Evolutionary conservation across 2,113 vertebrate species (phyloP).

Genomic region (Corvus moneduloides): DNA sequence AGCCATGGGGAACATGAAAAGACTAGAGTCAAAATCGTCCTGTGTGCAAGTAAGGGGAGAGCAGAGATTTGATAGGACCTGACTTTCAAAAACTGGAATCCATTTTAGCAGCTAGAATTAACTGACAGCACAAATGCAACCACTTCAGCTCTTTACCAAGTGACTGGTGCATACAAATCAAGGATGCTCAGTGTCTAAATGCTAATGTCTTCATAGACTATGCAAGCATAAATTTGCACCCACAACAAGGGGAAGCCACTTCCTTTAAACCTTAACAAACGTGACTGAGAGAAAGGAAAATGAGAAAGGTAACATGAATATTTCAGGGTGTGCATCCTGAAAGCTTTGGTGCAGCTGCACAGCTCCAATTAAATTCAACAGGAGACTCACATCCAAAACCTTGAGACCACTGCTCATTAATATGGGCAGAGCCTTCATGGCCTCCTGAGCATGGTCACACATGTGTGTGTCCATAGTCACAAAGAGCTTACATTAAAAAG

Average conservation of each 20-base stretch:
- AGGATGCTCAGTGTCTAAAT: conserved; percentile 28
- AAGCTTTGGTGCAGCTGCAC: not conserved
- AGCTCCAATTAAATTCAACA: conserved; percentile 20
- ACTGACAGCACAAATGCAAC: conserved; percentile 18
- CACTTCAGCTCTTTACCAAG: conserved; percentile 14
- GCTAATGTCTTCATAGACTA: conserved; percentile 31
- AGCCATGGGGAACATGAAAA: not conserved
- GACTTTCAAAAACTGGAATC: not conserved
- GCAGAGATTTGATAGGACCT: not conserved
- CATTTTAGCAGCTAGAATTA: conserved; percentile 29
- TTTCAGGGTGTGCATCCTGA: conserved; percentile 15
- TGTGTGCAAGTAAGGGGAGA: not conserved
- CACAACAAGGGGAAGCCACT: not conserved
- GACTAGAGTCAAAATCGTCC: not conserved
- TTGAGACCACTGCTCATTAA: not conserved
- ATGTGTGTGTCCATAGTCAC: not conserved
- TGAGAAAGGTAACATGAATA: not conserved
- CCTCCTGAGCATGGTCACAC: not conserved
- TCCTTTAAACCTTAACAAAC: conserved; percentile 35
- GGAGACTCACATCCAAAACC: not conserved
- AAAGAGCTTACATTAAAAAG: not conserved
- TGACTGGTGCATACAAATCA: conserved; percentile 39
- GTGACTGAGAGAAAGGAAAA: not conserved
- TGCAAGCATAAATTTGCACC: conserved; percentile 35
- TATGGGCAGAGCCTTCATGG: accelerated